phyloP scores from a whole-genome alignment of 2,113 vertebrate species.

The Chroicocephalus ridibundus region DNA sequence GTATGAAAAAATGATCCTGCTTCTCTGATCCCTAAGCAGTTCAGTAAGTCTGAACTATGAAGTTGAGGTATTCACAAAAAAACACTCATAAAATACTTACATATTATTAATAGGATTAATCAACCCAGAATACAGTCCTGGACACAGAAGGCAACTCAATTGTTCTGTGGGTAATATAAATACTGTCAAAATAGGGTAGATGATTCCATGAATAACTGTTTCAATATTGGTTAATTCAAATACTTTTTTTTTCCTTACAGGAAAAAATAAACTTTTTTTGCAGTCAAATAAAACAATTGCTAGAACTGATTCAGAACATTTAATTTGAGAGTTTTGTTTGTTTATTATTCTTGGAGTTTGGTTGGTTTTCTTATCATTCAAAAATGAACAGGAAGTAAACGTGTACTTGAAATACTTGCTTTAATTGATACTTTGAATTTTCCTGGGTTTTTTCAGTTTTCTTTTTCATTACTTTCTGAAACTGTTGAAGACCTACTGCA shows the following conservation, averaged over 20 bases:
- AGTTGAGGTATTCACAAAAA: neutral
- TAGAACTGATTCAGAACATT: neutral
- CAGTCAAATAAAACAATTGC: neutral
- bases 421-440: neutral
- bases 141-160: neutral
- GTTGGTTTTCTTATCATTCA: neutral
- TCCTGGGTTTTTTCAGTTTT: accelerated
- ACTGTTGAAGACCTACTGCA: neutral
- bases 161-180: neutral
- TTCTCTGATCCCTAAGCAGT: neutral
- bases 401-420: neutral
- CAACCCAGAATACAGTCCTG: neutral
- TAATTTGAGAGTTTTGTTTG: neutral
- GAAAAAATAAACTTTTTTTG: neutral
- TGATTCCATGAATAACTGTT: neutral
- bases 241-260: neutral
- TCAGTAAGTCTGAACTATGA: neutral
- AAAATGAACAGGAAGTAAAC: neutral
- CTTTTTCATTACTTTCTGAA: neutral
- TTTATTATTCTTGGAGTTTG: neutral
- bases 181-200: neutral
- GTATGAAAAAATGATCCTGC: neutral
- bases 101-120: neutral
- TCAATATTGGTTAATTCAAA: neutral
- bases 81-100: neutral